Base-by-base conservation (phyloP, 2,888 invertebrate genomes). In the Plagodis pulveraria region DNA sequence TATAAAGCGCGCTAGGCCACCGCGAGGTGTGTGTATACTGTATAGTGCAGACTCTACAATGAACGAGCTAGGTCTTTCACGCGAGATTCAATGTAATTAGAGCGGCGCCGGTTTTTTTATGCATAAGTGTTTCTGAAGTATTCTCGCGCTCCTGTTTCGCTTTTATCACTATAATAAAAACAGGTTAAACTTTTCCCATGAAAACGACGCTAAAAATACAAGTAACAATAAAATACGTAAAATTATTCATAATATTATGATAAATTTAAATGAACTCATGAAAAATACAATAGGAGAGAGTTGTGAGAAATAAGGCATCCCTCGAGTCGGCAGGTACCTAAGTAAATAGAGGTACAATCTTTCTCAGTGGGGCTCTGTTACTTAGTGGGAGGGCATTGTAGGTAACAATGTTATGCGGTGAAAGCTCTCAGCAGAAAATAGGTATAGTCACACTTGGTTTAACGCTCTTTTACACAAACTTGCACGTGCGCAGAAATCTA, bases 61-160 rank as follows among this genome's bases (percentile, higher is more conserved):
- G 86, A 89, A 89, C 85, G 78, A 77, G 71, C 71, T 71, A 65
- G 73, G 80, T 77, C 80, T 87, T 87, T 89, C 84, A 81, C 80
- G 78, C 78, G 80, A 76, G 74, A 82, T 85, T 84, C 87, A 85
- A 86, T 87, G 85, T 89, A 89, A 89, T 90, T 90, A 90, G 84
- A 83, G 83, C 85, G 74, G 73, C 81, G 74, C 75, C 73, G 71
- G 80, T 76, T 84, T 40, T 84, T 86, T 86, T 84, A 78, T 80
- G 76, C 83, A 81, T 83, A 84, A 87, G 85, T 86, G 82, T 77
- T 77, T 80, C 83, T 84, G 73, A 80, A 86, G 79, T 74, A 76
- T 79, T 80, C 78, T 74, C 76, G 73, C 74, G 67, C 73, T 74
- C 42, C 76, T 81, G 68, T 79, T 79, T 77, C 74, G 62, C 74